Percentiles rank a stretch among this genome's conserved stretches.
These are phyloP conservation scores for Oreochromis grahami DNA, from an alignment of 2,797 vertebrate genomes.

Conservation along the genomic window DNA sequence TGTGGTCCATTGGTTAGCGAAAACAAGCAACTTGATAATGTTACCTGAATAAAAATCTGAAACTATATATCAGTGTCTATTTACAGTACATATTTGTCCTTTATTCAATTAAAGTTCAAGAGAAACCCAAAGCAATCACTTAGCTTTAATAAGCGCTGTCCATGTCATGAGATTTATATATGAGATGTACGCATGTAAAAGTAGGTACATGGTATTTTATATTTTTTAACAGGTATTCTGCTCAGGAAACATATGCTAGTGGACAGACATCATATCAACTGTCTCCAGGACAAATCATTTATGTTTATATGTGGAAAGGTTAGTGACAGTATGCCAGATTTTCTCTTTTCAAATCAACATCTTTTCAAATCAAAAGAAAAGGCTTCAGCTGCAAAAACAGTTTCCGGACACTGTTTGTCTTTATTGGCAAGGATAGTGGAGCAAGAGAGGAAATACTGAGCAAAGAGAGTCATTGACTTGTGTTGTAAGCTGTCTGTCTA, in stretches of 20 bases:
- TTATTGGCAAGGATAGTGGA: not conserved
- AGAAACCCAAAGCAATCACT: not conserved
- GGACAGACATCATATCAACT: not conserved
- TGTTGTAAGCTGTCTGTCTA: not conserved
- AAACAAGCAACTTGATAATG: not conserved
- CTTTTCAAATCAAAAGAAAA: not conserved
- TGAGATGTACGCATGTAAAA: not conserved
- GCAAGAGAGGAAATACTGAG: not conserved
- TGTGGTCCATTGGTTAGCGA: not conserved
- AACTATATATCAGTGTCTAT: not conserved
- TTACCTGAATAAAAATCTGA: not conserved
- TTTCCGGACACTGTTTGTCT: not conserved
- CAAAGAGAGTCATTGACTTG: not conserved
- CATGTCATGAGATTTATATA: not conserved
- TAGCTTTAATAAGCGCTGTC: not conserved
- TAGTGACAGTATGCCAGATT: not conserved
- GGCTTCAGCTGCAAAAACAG: not conserved
- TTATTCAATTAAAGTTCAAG: not conserved
- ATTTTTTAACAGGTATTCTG: not conserved
- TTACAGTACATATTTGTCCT: not conserved
- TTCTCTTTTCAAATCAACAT: not conserved
- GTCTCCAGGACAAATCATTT: not conserved
- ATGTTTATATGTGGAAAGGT: not conserved
- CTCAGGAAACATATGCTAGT: not conserved
- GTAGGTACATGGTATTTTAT: not conserved